Evolutionary conservation across 2,113 vertebrate genomes (phyloP).

Genomic region (Paraplagusia blochii): DNA sequence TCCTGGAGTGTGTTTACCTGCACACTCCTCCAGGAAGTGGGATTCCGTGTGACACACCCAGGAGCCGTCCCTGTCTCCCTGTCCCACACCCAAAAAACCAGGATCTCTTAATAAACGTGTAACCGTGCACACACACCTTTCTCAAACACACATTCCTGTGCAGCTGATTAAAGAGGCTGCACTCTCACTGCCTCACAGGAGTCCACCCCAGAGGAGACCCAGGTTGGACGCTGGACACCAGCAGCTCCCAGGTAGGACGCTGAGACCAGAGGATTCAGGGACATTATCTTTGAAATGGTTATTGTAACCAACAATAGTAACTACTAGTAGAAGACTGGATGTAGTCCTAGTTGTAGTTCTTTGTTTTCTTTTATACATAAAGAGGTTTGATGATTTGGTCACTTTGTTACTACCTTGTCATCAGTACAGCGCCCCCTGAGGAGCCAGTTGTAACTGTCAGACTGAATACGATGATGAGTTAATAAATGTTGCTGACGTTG

Average conservation of each 20-base stretch:
- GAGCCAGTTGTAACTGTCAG: no score
- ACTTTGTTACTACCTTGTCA: no score
- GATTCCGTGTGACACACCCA: constrained; percentile 62
- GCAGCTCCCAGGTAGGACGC: constrained; percentile 41
- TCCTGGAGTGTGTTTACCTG: constrained; percentile 67
- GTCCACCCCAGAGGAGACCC: constrained; percentile 1
- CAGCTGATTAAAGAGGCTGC: constrained; percentile 71
- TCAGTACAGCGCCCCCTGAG: no score
- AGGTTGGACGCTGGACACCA: constrained; percentile 10
- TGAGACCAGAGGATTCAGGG: background rate
- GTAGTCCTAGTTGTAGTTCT: no score
- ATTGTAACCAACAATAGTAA: no score
- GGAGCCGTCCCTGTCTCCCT: constrained; percentile 18
- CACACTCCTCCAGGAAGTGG: constrained; percentile 59
- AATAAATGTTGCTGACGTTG: no score
- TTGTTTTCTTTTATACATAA: no score
- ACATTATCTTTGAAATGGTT: no score
- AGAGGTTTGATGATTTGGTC: no score
- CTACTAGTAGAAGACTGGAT: no score
- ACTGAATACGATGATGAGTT: no score
- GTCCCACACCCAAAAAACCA: constrained; percentile 76
- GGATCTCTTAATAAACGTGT: constrained; percentile 80
- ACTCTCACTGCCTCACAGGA: constrained; percentile 14
- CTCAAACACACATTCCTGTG: constrained; percentile 77
- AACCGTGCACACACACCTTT: constrained; percentile 78